Conservation (phyloP, 2,888 invertebrate species). For the Bimastos eiseni region DNA sequence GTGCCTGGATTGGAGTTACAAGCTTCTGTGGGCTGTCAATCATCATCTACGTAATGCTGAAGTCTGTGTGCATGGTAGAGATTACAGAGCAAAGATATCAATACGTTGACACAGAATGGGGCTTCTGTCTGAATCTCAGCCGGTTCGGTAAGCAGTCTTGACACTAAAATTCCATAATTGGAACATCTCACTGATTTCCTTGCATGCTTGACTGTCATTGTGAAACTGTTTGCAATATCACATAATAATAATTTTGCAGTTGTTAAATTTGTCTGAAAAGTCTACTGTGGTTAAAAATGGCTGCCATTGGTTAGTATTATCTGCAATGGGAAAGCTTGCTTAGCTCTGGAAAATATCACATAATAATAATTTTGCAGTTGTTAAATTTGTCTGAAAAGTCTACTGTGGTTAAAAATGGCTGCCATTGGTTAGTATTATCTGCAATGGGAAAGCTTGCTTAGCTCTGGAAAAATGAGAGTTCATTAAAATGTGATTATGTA, state of each 20-base stretch:
- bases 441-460: background rate
- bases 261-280: too few relatives aligned
- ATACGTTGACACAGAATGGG: constrained; percentile 42
- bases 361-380: background rate
- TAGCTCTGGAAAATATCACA: background rate
- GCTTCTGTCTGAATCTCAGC: constrained; percentile 57
- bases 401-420: too few relatives aligned
- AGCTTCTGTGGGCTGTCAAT: constrained; percentile 54
- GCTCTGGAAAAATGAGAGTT: background rate
- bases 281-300: too few relatives aligned
- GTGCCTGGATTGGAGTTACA: constrained; percentile 56
- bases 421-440: too few relatives aligned
- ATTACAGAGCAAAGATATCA: constrained; percentile 46
- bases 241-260: background rate
- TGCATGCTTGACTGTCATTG: background rate
- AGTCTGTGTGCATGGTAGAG: constrained; percentile 54
- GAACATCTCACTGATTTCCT: background rate
- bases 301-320: too few relatives aligned
- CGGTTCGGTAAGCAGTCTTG: constrained; percentile 52
- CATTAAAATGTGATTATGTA: constrained; percentile 20
- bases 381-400: too few relatives aligned
- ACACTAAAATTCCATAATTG: background rate
- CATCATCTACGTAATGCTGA: constrained; percentile 53
- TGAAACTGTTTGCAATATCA: background rate
- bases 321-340: background rate